Conservation (phyloP, 53 echinoderm and acorn worm genomes). For the Echinarachnius parma region DNA sequence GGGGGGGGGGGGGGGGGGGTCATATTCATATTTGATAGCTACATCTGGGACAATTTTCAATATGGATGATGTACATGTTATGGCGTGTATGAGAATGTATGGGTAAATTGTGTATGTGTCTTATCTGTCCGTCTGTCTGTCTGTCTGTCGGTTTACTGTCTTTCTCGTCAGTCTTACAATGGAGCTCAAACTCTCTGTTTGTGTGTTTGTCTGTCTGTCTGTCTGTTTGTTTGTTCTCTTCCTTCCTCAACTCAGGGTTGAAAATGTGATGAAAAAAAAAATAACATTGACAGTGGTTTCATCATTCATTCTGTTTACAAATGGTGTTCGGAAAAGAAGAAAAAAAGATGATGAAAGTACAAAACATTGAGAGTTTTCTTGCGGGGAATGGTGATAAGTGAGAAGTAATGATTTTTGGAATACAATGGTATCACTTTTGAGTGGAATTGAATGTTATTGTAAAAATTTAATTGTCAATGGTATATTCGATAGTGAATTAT, state of each 20-base stretch:
- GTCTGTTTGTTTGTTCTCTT: conserved; percentile 41
- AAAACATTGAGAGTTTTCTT: no score
- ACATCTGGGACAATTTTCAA: no score
- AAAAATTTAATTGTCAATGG: no score
- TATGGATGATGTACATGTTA: no score
- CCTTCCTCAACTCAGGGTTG: conserved; percentile 54
- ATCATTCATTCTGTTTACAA: conserved; percentile 40
- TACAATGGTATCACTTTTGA: no score
- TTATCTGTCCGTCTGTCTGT: conserved; percentile 24
- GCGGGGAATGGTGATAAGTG: no score
- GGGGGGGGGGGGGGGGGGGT: no score
- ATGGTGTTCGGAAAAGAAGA: conserved; percentile 35
- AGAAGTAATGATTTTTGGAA: no score
- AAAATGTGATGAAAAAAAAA: conserved; percentile 34
- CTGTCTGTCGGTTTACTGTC: neutral
- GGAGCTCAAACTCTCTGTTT: no score
- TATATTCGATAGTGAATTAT: no score
- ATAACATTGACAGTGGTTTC: conserved; percentile 42
- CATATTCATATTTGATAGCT: no score
- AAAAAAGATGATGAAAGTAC: no score
- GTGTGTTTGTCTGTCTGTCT: conserved; percentile 13
- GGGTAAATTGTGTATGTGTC: neutral
- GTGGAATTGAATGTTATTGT: conserved; percentile 47
- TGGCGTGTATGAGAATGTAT: conserved; percentile 25
- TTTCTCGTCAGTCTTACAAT: neutral